These are phyloP conservation scores for Andrena dorsata DNA, from an alignment of 2,888 invertebrate genomes.

Conservation along the genomic window DNA sequence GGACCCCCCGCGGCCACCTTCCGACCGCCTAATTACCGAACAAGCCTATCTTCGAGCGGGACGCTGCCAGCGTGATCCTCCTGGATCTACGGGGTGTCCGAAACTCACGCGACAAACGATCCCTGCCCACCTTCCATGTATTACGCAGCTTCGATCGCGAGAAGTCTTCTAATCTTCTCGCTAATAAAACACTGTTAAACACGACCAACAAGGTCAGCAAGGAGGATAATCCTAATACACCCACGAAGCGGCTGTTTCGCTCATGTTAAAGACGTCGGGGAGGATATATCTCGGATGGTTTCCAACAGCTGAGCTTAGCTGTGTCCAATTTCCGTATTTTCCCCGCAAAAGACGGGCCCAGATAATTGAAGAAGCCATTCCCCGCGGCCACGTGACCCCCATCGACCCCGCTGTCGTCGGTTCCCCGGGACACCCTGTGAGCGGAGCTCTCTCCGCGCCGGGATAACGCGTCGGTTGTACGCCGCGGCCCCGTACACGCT, in stretches of 20 bases:
- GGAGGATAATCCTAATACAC: background rate
- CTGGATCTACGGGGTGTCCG: slow-evolving; percentile 71
- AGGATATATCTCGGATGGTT: background rate
- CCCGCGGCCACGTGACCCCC: slow-evolving; percentile 46
- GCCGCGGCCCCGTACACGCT: slow-evolving; percentile 55
- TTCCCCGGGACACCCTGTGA: slow-evolving; percentile 66
- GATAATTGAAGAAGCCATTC: slow-evolving; percentile 52
- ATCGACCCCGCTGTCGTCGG: slow-evolving; percentile 56
- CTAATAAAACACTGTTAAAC: slow-evolving; percentile 4
- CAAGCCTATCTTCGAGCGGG: slow-evolving; percentile 74
- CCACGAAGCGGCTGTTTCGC: slow-evolving; percentile 6
- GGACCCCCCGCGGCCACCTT: slow-evolving; percentile 77
- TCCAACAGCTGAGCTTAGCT: background rate
- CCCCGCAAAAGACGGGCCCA: slow-evolving; percentile 40
- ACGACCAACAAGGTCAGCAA: background rate
- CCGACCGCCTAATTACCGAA: slow-evolving; percentile 80
- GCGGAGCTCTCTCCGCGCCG: slow-evolving; percentile 15
- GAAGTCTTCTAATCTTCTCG: background rate
- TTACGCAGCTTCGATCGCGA: background rate
- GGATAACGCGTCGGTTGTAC: slow-evolving; percentile 56
- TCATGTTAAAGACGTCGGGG: slow-evolving; percentile 1
- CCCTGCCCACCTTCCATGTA: background rate
- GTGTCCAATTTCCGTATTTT: slow-evolving; percentile 51
- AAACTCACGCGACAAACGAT: slow-evolving; percentile 15
- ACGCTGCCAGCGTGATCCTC: slow-evolving; percentile 55